These are phyloP conservation scores for Porites lutea DNA, from an alignment of 64 coral and sea anemone species.

Conservation along the genomic window DNA sequence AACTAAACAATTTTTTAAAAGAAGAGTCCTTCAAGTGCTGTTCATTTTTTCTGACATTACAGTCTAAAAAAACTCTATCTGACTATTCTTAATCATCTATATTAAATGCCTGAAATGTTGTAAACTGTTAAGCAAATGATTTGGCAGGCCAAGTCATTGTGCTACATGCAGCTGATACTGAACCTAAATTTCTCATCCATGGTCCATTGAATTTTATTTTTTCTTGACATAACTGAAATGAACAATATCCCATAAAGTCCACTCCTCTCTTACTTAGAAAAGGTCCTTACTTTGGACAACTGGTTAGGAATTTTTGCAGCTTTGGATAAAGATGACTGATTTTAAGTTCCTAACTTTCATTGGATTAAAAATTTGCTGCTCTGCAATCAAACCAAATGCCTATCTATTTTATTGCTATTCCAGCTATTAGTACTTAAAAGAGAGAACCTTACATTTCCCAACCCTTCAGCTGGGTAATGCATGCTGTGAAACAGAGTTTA, in stretches of 20 bases:
- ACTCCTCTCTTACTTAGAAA: too few species aligned
- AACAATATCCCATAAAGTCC: too few species aligned
- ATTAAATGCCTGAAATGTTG: not conserved
- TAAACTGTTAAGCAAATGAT: not conserved
- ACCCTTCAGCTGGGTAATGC: not conserved
- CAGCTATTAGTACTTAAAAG: too few species aligned
- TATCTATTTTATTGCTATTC: too few species aligned
- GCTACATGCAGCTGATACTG: not conserved
- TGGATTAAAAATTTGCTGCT: too few species aligned
- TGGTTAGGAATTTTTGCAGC: not conserved
- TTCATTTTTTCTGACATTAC: not conserved
- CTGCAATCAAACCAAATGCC: too few species aligned
- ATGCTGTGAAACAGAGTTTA: constrained; percentile 1
- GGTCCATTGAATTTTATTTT: too few species aligned
- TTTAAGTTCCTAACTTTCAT: not conserved
- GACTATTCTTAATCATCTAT: not conserved
- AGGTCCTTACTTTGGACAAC: too few species aligned
- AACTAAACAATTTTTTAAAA: constrained; percentile 1
- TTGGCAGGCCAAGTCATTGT: constrained; percentile 44
- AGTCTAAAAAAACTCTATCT: not conserved
- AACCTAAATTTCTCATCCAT: not conserved
- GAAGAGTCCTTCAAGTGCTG: not conserved
- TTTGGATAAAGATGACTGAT: not conserved
- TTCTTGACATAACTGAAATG: too few species aligned
- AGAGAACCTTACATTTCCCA: too few species aligned